These are phyloP conservation scores for Polypedilum vanderplanki DNA, from an alignment of 1,140 invertebrate genomes.

Conservation along the genomic window DNA sequence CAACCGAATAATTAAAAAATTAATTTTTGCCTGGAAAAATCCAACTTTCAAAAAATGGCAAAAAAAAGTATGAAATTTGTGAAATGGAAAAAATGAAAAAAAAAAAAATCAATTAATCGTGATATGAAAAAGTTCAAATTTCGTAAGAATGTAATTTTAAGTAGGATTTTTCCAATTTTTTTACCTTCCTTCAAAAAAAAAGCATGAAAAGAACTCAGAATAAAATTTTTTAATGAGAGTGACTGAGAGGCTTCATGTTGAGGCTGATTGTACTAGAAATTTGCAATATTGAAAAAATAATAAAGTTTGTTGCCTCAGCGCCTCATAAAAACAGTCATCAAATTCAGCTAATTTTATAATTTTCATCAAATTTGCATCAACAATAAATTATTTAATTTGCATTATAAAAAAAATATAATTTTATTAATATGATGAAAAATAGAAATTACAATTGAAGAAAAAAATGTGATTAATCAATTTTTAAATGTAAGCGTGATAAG, in stretches of 20 bases:
- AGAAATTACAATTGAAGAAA: neutral
- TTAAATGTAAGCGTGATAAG: neutral
- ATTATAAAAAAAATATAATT: neutral
- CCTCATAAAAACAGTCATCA: neutral
- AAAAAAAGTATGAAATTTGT: neutral
- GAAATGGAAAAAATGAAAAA: too few relatives aligned
- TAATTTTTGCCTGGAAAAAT: neutral
- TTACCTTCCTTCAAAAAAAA: neutral
- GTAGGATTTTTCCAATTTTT: constrained; percentile 15
- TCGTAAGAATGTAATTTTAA: constrained; percentile 14
- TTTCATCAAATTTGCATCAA: neutral
- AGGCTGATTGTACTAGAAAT: too few relatives aligned
- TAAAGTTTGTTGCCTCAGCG: too few relatives aligned
- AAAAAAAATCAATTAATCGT: constrained; percentile 12
- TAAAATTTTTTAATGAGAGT: too few relatives aligned
- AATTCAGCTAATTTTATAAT: neutral
- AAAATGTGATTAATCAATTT: constrained; percentile 15
- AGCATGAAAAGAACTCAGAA: too few relatives aligned
- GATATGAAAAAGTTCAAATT: constrained; percentile 19
- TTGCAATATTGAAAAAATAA: too few relatives aligned
- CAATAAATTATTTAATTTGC: neutral
- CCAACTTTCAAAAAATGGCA: neutral
- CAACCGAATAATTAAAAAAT: neutral
- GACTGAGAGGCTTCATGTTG: too few relatives aligned
- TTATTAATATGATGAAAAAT: neutral